Evolutionary conservation across 2,113 vertebrate species (phyloP).

Genomic region (Rhabdomys dilectus): DNA sequence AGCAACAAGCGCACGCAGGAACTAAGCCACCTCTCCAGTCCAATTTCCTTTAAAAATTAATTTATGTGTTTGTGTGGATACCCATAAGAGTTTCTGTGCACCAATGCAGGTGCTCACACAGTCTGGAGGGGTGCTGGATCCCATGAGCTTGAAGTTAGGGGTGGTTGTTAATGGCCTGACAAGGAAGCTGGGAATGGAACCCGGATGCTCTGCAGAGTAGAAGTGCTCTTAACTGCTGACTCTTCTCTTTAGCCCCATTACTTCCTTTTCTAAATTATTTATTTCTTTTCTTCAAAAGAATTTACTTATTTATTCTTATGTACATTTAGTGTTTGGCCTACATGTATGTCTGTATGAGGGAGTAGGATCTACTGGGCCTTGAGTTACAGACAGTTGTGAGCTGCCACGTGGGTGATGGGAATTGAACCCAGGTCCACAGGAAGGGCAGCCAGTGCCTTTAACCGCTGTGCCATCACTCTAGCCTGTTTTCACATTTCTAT

Average conservation of each 20-base stretch:
- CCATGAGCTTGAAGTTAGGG: neutral
- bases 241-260: neutral
- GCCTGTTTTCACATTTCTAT: slow-evolving; percentile 23
- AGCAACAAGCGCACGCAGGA: neutral
- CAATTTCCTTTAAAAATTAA: too few species aligned
- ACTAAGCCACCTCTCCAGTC: neutral
- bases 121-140: neutral
- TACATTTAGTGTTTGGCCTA: too few species aligned
- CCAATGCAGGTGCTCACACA: neutral
- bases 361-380: too few species aligned
- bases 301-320: too few species aligned
- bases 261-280: too few species aligned
- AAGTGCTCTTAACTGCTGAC: neutral
- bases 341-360: too few species aligned
- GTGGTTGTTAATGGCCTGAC: neutral
- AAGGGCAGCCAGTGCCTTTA: neutral
- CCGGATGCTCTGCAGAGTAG: neutral
- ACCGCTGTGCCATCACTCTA: neutral
- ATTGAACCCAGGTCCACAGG: neutral
- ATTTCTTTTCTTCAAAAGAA: too few species aligned
- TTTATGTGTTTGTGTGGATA: neutral
- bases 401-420: neutral
- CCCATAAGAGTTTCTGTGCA: neutral
- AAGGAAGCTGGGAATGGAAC: neutral
- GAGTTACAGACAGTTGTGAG: neutral